Conservation (phyloP, 2,888 invertebrate species). For the Apoda limacodes region DNA sequence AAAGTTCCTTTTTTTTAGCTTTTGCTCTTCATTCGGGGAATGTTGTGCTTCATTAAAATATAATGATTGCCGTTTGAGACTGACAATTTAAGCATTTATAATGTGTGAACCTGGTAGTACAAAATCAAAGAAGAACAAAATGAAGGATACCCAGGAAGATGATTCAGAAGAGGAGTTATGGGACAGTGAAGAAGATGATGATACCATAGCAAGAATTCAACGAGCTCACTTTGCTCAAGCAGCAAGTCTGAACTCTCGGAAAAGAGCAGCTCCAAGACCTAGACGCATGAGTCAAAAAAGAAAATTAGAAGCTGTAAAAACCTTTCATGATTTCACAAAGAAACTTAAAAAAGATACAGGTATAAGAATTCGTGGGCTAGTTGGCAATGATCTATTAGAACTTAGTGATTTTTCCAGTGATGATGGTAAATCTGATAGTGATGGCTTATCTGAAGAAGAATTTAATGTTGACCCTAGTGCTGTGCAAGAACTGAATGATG, state of each 20-base stretch:
- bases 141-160: conserved; percentile 36
- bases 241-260: conserved; percentile 52
- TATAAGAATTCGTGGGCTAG: conserved; percentile 58
- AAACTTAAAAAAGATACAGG: conserved; percentile 66
- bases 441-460: conserved; percentile 61
- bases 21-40: too few species aligned
- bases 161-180: conserved; percentile 49
- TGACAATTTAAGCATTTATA: too few species aligned
- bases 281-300: conserved; percentile 60
- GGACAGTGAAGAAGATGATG: conserved; percentile 61
- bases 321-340: conserved; percentile 63
- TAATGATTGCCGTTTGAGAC: too few species aligned
- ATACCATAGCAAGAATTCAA: conserved; percentile 60
- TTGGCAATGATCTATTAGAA: conserved; percentile 59
- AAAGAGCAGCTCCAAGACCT: conserved; percentile 42
- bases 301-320: conserved; percentile 64
- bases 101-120: conserved; percentile 51
- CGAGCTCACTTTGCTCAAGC: conserved; percentile 59
- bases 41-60: too few species aligned
- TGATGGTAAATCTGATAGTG: conserved; percentile 53
- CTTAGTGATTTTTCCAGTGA: conserved; percentile 63
- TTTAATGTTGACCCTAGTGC: conserved; percentile 61
- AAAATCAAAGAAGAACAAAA: conserved; percentile 39
- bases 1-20: conserved; percentile 11
- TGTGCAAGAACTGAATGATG: conserved; percentile 54